A percentile compares a stretch with the other conserved stretches of the same genome.
These are phyloP conservation scores for Cosmorhoe ocellata DNA, from an alignment of 2,888 invertebrate genomes.

Conservation along the genomic window DNA sequence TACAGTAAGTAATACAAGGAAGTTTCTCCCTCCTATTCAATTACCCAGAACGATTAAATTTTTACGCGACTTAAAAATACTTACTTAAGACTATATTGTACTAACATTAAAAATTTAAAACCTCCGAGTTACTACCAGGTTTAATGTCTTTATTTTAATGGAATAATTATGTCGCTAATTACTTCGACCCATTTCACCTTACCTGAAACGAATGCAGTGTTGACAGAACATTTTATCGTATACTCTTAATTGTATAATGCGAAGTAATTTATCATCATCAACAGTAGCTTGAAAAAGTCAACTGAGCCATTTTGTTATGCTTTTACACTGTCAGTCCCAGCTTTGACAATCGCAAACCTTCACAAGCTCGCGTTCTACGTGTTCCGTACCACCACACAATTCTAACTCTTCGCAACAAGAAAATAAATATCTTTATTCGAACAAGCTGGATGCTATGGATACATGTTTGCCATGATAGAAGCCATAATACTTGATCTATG, in stretches of 20 bases:
- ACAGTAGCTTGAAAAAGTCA: too few species aligned
- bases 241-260: background rate
- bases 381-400: too few species aligned
- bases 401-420: too few species aligned
- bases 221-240: conserved; percentile 6
- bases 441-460: too few species aligned
- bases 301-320: too few species aligned
- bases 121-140: conserved; percentile 42
- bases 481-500: too few species aligned
- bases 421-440: too few species aligned
- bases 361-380: too few species aligned
- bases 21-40: conserved; percentile 46
- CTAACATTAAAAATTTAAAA: conserved; percentile 51
- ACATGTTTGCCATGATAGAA: too few species aligned
- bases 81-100: conserved; percentile 36
- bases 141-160: conserved; percentile 64
- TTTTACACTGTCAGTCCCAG: too few species aligned
- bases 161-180: conserved; percentile 60
- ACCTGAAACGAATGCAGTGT: conserved; percentile 21
- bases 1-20: conserved; percentile 16
- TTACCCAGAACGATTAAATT: conserved; percentile 58
- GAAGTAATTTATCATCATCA: background rate
- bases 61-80: conserved; percentile 64
- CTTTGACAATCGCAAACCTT: too few species aligned
- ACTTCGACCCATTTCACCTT: conserved; percentile 45